Evolutionary conservation across 2,888 invertebrate genomes (phyloP), one percentile per base, ranked within the genome.

Genomic region (Idaea aversata): DNA sequence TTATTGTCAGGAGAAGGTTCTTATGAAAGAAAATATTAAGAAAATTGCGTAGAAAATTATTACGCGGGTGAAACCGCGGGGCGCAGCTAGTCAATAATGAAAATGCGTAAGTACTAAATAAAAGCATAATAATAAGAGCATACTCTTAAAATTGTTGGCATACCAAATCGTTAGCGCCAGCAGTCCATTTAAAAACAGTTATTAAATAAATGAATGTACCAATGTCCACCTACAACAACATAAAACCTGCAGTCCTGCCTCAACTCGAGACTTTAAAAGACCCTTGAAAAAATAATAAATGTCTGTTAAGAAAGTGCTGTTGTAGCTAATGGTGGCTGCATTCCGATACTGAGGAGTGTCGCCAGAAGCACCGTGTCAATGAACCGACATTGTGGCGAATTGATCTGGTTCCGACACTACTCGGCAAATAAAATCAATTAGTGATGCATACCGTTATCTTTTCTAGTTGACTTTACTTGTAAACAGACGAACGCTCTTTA

Each of bases 361-460:
- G 80, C 75, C 77, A 72, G 77, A 76, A 83, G 78, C 79, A 77
- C 68, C 79, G 86, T 87, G 90, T 90, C 90, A 84, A 85, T 89
- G 91, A 91, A 90, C 91, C 80, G 79, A 77, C 82, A 80, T 47
- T 82, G 83, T 84, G 75, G 83, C 84, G 82, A 87, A 88, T 83
- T 82, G 83, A 81, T 77, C 80, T 76, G 85, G 82, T 88, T 87
- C 87, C 86, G 87, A 79, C 80, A 83, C 76, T 80, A 82, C 80
- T 77, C 78, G 72, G 82, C 80, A 85, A 87, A 88, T 85, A 80
- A 84, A 86, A 86, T 85, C 86, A 88, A 86, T 88, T 85, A 87
- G 81, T 76, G 74, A 76, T 77, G 74, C 74, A 73, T 74, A 76
- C 84, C 84, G 83, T 83, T 85, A 85, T 71, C 70, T 70, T 66